phyloP scores from a whole-genome alignment of 2,797 vertebrate genomes.

The Esox lucius region DNA sequence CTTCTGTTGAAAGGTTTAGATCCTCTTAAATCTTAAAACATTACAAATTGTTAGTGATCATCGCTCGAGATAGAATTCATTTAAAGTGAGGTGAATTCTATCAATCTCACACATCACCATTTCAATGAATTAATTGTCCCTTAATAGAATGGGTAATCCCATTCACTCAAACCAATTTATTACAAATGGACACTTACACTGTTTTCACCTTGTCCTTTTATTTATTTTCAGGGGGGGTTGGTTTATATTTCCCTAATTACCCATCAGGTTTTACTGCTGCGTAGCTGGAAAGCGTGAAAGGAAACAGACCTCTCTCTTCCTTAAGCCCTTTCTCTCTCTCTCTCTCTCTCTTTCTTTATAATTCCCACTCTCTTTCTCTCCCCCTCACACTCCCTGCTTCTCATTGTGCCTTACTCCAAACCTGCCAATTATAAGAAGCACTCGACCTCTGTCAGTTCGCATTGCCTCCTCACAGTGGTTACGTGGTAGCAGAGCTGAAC shows the following conservation, averaged over 20 bases:
- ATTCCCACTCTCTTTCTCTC: neutral
- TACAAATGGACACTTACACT: neutral
- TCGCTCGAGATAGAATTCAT: neutral
- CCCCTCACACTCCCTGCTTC: neutral
- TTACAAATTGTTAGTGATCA: neutral
- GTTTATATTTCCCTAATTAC: neutral
- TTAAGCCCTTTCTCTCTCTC: neutral
- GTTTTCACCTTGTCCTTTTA: neutral
- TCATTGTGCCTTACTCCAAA: neutral
- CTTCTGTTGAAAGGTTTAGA: neutral
- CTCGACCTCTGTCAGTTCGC: neutral
- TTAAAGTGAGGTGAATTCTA: neutral
- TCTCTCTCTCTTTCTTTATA: neutral
- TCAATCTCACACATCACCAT: neutral
- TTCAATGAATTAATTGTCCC: neutral
- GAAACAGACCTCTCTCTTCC: neutral
- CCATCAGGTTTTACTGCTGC: slow-evolving; percentile 1
- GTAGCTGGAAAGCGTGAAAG: neutral
- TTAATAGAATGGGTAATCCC: neutral
- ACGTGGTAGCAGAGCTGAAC: neutral
- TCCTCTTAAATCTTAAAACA: neutral
- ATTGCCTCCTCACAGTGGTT: neutral
- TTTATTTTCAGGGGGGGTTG: neutral
- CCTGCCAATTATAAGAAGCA: neutral
- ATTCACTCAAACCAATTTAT: neutral